Evolutionary conservation across 37 sponge, comb jelly and placozoan species (phyloP).

Genomic region (Geodia barretti): DNA sequence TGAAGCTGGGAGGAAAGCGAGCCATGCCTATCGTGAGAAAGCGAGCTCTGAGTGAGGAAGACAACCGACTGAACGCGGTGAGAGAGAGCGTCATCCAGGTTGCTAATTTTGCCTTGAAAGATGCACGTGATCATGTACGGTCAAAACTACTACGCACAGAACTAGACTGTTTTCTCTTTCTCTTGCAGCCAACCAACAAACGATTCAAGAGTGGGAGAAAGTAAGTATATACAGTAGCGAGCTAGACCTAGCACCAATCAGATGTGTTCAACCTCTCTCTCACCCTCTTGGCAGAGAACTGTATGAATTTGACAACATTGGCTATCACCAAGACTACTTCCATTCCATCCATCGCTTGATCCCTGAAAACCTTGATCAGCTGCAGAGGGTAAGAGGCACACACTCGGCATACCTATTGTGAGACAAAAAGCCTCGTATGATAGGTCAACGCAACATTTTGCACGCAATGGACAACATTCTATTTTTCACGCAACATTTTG

Average conservation of each 20-base stretch:
- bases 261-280: not conserved
- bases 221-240: not conserved
- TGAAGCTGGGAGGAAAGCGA: too few relatives aligned
- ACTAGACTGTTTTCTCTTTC: too few relatives aligned
- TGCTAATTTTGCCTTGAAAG: too few relatives aligned
- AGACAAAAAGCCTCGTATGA: too few relatives aligned
- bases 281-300: constrained; percentile 5
- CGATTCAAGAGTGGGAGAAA: not conserved
- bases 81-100: too few relatives aligned
- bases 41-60: not conserved
- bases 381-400: constrained; percentile 11
- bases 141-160: too few relatives aligned
- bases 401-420: too few relatives aligned
- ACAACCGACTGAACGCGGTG: not conserved
- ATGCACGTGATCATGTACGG: not conserved
- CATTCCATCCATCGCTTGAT: constrained; percentile 6
- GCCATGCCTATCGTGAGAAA: constrained; percentile 8
- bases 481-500: too few relatives aligned
- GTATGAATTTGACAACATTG: constrained; percentile 22
- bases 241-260: not conserved
- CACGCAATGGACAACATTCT: too few relatives aligned
- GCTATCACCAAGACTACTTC: constrained; percentile 43
- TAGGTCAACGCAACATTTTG: too few relatives aligned
- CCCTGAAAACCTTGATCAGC: not conserved
- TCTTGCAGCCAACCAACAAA: not conserved